phyloP scores from a whole-genome alignment of 1,140 invertebrate species.

The Brachionus rotundiformis region DNA sequence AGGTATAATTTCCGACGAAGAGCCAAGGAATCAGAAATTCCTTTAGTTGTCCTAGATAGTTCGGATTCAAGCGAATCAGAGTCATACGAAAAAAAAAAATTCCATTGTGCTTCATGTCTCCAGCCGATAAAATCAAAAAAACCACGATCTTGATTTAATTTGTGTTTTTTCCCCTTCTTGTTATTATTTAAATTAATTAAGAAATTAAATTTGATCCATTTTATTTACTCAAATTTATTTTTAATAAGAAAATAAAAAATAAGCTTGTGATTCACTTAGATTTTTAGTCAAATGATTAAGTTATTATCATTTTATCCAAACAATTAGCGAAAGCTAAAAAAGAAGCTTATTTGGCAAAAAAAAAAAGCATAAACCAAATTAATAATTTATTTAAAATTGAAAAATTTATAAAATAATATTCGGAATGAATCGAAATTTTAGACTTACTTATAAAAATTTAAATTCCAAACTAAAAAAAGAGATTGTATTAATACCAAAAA shows the following conservation, averaged over 20 bases:
- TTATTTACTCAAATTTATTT: too few species aligned
- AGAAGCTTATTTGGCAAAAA: too few species aligned
- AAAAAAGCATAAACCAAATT: neutral
- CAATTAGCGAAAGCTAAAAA: too few species aligned
- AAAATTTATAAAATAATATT: conserved; percentile 24
- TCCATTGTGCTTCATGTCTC: neutral
- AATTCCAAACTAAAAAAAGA: conserved; percentile 10
- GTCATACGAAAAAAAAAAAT: neutral
- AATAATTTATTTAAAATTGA: conserved; percentile 25
- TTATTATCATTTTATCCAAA: too few species aligned
- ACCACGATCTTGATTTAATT: too few species aligned
- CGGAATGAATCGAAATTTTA: conserved; percentile 47
- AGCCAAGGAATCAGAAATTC: neutral
- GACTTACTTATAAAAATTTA: neutral
- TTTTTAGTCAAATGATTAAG: too few species aligned
- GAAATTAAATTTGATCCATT: too few species aligned
- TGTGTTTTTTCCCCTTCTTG: too few species aligned
- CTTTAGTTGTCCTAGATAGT: neutral
- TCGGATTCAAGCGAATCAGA: neutral
- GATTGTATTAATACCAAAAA: neutral
- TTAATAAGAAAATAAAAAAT: too few species aligned
- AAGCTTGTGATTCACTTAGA: too few species aligned
- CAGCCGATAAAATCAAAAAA: neutral
- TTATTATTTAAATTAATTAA: too few species aligned
- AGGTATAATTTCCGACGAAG: neutral